These are phyloP conservation scores for Diprion similis DNA, from an alignment of 1,140 invertebrate species.

Conservation along the genomic window DNA sequence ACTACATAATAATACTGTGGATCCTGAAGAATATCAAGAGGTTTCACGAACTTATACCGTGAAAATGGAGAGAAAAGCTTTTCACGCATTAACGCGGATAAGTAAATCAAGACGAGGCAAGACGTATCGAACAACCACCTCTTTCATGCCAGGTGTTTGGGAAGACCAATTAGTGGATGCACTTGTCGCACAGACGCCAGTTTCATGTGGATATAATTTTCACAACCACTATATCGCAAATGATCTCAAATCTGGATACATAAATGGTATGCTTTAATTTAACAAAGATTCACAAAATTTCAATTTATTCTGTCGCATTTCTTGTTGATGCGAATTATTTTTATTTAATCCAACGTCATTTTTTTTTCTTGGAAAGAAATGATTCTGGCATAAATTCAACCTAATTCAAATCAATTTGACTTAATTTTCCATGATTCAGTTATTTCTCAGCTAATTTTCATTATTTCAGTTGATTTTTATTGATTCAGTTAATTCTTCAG, in stretches of 20 bases:
- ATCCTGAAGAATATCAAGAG: neutral
- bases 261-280: conserved; percentile 1
- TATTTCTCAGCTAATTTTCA: neutral
- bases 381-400: neutral
- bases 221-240: neutral
- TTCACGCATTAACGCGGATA: neutral
- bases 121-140: neutral
- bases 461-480: neutral
- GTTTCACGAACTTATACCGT: neutral
- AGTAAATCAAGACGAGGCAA: neutral
- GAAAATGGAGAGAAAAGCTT: neutral
- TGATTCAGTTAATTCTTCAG: neutral
- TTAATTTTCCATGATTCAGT: neutral
- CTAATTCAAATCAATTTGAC: neutral
- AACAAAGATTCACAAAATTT: no score
- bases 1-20: neutral
- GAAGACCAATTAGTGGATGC: neutral
- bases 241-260: neutral
- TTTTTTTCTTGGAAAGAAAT: neutral
- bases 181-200: neutral
- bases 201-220: neutral
- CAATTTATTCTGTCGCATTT: no score
- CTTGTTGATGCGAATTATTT: no score
- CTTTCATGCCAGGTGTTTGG: neutral
- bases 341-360: no score